Evolutionary conservation across 2,797 vertebrate genomes (phyloP), one percentile per base, ranked within the genome.

Genomic region (Semaprochilodus insignis): DNA sequence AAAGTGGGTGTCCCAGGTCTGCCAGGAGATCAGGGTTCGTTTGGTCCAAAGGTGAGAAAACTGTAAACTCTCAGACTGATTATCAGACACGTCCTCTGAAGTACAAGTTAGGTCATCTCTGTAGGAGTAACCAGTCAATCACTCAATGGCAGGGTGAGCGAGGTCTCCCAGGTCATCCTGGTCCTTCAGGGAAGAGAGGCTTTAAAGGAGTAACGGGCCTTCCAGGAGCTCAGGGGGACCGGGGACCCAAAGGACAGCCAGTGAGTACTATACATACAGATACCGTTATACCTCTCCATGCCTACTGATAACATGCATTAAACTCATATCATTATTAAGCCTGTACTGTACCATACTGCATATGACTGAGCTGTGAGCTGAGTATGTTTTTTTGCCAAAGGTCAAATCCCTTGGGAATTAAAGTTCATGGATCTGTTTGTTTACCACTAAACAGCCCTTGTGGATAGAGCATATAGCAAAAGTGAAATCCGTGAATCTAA

Each of bases 11-110:
- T 96, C 80, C 89, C 92, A 0, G 98, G 98, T 85, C 95, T 99
- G 71, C 98, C 96, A 0, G 98, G 98, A 85, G 93, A 96, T 88
- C 97, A 99, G 90, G 98, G 98, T 16, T 93, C 91, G 80, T 93
- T 97, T 84, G 98, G 98, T 90, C 92, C 95, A 90, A 99, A 99
- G 96, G 98, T 99, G 87, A 86, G 73, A 59, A 13, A 60, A 67
- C 15, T 13, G 7, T 19, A 72, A 63, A 51, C 10, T 36, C 7
- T 25, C 3, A n/a, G 6, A 31, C 8, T 71, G 25, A 40, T 11
- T 11, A 19, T 25, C 23, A 8, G 23, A 25, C 48, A 52, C 11
- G 10, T 72, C 48, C 44, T 25, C 14, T 25, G 6, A 70, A 27
- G 14, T 11, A 2, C 48, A 73, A 3, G 44, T 10, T 23, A 48